Conservation (phyloP, 2,797 vertebrate genomes). For the Spinus pinus region DNA sequence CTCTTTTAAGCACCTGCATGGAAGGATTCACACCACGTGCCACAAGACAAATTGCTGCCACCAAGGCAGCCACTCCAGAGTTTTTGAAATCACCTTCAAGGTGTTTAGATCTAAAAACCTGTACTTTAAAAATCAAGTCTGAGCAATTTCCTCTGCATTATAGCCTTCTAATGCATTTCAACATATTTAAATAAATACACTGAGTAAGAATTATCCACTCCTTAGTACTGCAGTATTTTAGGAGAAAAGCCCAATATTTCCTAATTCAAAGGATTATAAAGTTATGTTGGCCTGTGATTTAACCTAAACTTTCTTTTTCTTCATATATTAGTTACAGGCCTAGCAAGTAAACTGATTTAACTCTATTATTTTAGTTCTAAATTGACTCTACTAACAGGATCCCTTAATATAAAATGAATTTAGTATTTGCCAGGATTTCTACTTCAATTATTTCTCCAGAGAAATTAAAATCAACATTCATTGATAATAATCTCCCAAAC, state of each 20-base stretch:
- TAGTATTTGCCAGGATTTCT: neutral
- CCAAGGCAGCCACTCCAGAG: neutral
- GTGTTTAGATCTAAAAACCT: neutral
- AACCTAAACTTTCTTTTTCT: neutral
- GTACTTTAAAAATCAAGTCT: neutral
- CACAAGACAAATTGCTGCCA: slow-evolving; percentile 1
- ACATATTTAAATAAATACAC: neutral
- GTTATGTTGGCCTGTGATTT: neutral
- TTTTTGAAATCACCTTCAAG: neutral
- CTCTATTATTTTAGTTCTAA: neutral
- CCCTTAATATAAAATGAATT: neutral
- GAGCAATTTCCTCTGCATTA: neutral
- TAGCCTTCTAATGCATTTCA: neutral
- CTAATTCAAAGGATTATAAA: neutral
- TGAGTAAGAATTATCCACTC: neutral
- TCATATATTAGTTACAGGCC: neutral
- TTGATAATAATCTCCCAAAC: neutral
- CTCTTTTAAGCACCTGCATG: neutral
- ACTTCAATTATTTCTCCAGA: neutral
- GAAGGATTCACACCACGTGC: neutral
- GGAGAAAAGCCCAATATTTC: neutral
- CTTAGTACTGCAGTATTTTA: neutral
- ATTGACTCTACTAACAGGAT: neutral
- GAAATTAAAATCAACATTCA: neutral
- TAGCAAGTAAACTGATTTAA: neutral